phyloP scores from a whole-genome alignment of 2,113 vertebrate species.

The Coregonus clupeaformis region DNA sequence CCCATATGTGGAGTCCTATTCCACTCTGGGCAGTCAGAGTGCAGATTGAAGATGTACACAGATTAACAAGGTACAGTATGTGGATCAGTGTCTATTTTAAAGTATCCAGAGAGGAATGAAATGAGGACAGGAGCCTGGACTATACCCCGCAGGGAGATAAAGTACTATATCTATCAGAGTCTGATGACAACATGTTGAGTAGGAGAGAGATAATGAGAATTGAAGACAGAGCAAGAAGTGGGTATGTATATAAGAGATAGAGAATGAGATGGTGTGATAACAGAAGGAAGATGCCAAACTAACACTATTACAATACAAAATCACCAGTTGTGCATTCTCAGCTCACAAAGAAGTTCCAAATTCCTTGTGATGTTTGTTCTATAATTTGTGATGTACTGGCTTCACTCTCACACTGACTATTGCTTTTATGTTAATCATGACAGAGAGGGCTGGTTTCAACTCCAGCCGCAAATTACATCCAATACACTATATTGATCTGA shows the following conservation, averaged over 20 bases:
- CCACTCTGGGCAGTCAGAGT: too few species aligned
- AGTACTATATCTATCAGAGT: conserved; percentile 24
- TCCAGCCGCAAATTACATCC: conserved; percentile 39
- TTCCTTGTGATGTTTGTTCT: too few species aligned
- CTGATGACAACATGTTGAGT: not conserved
- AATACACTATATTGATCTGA: conserved; percentile 45
- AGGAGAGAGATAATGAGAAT: not conserved
- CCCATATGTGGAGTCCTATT: not conserved
- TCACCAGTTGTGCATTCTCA: too few species aligned
- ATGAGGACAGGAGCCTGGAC: conserved; percentile 61
- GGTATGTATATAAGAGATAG: not conserved
- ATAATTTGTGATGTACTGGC: too few species aligned
- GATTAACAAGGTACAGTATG: conserved; percentile 46
- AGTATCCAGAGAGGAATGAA: conserved; percentile 52
- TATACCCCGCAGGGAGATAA: conserved; percentile 37
- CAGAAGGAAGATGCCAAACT: too few species aligned
- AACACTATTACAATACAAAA: too few species aligned
- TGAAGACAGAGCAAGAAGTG: not conserved
- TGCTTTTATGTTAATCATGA: conserved; percentile 19
- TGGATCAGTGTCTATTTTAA: conserved; percentile 67
- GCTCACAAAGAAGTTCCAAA: too few species aligned
- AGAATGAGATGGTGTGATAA: not conserved
- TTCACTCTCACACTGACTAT: not conserved
- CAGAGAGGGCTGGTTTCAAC: conserved; percentile 8
- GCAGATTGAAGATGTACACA: too few species aligned